Evolutionary conservation across 2,797 vertebrate species (phyloP), one percentile per base, ranked within the genome.

Genomic region (Arnoldichthys spilopterus): DNA sequence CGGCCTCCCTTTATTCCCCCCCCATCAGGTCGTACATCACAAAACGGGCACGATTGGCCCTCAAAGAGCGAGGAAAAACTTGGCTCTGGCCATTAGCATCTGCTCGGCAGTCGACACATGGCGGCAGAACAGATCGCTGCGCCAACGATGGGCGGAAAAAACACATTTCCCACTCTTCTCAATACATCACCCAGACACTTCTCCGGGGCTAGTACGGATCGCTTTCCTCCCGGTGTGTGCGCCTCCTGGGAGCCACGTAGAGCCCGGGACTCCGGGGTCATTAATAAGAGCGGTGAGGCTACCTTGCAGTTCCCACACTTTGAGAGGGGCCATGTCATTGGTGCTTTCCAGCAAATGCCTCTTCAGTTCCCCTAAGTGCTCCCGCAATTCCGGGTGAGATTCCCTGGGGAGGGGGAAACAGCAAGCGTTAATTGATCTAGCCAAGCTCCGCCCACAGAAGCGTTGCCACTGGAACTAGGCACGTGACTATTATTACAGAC

Each of bases 281-380:
- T 85, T 64, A 81, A 83, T 81, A 81, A 83, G 49, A 28, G 40
- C 58, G 64, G 63, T 11, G 9, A 37, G 47, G 40, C 68, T 93
- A 99, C 98, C 98, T 94, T 99, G 97, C 76, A 99, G 91, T 84
- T 99, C 96, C 98, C 98, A 99, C 83, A 97, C 95, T 93, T 98
- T 98, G 77, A 99, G 91, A 18, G 97, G 96, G 6, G 93, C 91
- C 95, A 97, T 94, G 87, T 94, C 94, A 85, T 96, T 93, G 40
- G 86, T 93, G 80, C 96, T 98, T 84, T 99, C 95, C 85, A 97
- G 86, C 9, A 99, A 93, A 90, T 99, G 95, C 82, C 93, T 98
- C 79, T 89, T 95, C 84, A 99, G 93, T 61, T 96, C 93, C 22
- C 75, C 87, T 34, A 99, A 92, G 83, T 96, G 93, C 32, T 92